Conservation (phyloP, 2,797 vertebrate genomes). For the Sciurus vulgaris region DNA sequence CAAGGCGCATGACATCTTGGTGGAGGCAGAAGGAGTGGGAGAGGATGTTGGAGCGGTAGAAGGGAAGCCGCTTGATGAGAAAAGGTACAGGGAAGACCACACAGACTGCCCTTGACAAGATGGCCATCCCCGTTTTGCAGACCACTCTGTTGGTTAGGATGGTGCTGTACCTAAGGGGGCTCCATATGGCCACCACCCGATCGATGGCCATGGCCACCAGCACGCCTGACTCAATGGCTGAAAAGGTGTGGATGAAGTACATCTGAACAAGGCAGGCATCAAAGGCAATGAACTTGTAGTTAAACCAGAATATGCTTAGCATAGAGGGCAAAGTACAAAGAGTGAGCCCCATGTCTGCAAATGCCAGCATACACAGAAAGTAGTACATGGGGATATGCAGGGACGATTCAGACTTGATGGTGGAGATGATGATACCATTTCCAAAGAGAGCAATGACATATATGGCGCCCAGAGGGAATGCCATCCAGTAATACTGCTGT, state of each 20-base stretch:
- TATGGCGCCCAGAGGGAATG: conserved; percentile 70
- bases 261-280: conserved; percentile 79
- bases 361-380: conserved; percentile 78
- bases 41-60: conserved; percentile 69
- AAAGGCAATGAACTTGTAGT: conserved; percentile 36
- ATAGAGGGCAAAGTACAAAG: conserved; percentile 77
- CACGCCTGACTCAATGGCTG: conserved; percentile 77
- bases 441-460: conserved; percentile 66
- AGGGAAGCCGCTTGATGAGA: conserved; percentile 80
- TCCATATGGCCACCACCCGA: conserved; percentile 78
- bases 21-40: conserved; percentile 83
- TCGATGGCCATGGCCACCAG: conserved; percentile 86
- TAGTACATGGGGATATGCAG: conserved; percentile 80
- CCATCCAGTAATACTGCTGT: conserved; percentile 75
- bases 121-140: conserved; percentile 53
- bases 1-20: conserved; percentile 80
- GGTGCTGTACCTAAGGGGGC: conserved; percentile 76
- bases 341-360: conserved; percentile 77
- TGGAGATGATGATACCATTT: conserved; percentile 74
- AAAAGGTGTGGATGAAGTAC: conserved; percentile 82
- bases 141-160: conserved; percentile 75
- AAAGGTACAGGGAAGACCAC: conserved; percentile 81
- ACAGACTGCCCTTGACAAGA: conserved; percentile 73
- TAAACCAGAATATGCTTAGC: conserved; percentile 76
- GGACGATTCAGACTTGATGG: conserved; percentile 68